Percentiles rank a stretch among this genome's conserved stretches.
Evolutionary conservation across 2,888 invertebrate species (phyloP).

Genomic region (Acleris sparsana): DNA sequence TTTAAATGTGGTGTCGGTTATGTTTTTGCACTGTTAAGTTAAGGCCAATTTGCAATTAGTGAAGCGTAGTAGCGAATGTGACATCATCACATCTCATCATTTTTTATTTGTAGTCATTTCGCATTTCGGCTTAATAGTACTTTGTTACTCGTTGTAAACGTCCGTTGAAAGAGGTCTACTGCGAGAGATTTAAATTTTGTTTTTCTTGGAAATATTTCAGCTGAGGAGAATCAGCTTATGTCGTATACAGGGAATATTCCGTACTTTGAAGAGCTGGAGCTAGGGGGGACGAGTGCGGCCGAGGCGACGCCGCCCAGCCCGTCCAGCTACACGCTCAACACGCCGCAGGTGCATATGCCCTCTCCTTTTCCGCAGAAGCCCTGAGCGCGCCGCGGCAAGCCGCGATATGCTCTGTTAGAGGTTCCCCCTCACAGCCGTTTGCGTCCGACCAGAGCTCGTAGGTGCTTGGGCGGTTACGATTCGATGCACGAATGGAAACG

Average conservation of each 20-base stretch:
- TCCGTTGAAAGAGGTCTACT: not conserved
- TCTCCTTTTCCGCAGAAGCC: conserved; percentile 61
- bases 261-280: conserved; percentile 78
- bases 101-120: not conserved
- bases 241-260: conserved; percentile 82
- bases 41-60: too few relatives aligned
- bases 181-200: conserved; percentile 40
- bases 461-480: too few relatives aligned
- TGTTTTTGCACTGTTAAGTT: not conserved
- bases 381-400: conserved; percentile 45
- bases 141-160: not conserved
- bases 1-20: conserved; percentile 17
- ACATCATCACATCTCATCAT: not conserved
- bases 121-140: too few relatives aligned
- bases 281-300: conserved; percentile 65
- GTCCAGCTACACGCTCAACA: conserved; percentile 65
- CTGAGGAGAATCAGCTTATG: conserved; percentile 82
- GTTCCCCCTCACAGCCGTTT: too few relatives aligned
- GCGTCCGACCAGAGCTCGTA: too few relatives aligned
- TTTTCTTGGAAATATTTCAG: conserved; percentile 71
- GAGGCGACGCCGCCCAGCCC: conserved; percentile 57
- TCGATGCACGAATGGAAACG: too few relatives aligned
- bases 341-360: conserved; percentile 62
- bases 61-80: too few relatives aligned
- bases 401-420: not conserved